Conservation (phyloP, 92 coral and sea anemone species). For the Pocillopora meandrina region DNA sequence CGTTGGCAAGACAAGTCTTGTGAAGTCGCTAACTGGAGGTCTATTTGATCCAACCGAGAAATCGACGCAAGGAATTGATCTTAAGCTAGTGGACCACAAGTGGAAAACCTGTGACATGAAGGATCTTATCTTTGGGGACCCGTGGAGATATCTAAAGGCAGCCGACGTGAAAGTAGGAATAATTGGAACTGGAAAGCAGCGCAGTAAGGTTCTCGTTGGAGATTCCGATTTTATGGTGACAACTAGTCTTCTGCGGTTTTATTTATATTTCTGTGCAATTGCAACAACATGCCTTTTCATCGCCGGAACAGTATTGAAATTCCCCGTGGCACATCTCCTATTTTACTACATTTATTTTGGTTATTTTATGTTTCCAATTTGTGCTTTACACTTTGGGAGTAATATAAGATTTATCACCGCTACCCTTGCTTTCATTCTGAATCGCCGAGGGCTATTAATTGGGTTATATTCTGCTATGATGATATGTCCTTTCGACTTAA, state of each 20-base stretch:
- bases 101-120: constrained; percentile 30
- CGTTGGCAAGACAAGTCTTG: constrained; percentile 48
- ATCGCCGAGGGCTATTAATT: not conserved
- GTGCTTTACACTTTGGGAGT: not conserved
- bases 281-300: not conserved
- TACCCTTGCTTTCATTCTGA: not conserved
- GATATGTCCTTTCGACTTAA: not conserved
- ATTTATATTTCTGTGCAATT: not conserved
- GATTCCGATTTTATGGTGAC: not conserved
- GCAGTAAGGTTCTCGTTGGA: not conserved
- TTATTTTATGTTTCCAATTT: not conserved
- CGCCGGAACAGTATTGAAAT: too few species aligned
- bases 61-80: constrained; percentile 43
- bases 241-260: not conserved
- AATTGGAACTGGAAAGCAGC: not conserved
- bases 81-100: constrained; percentile 27
- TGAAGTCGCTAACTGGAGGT: constrained; percentile 40
- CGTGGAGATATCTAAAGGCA: not conserved
- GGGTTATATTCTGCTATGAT: not conserved
- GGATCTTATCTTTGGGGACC: constrained; percentile 39
- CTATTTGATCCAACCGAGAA: constrained; percentile 29
- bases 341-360: not conserved
- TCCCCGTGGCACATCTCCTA: not conserved
- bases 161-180: not conserved
- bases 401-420: not conserved